Percentiles rank a stretch among this genome's conserved stretches.
Evolutionary conservation across 2,797 vertebrate species (phyloP).

Genomic region (Zalophus californianus): DNA sequence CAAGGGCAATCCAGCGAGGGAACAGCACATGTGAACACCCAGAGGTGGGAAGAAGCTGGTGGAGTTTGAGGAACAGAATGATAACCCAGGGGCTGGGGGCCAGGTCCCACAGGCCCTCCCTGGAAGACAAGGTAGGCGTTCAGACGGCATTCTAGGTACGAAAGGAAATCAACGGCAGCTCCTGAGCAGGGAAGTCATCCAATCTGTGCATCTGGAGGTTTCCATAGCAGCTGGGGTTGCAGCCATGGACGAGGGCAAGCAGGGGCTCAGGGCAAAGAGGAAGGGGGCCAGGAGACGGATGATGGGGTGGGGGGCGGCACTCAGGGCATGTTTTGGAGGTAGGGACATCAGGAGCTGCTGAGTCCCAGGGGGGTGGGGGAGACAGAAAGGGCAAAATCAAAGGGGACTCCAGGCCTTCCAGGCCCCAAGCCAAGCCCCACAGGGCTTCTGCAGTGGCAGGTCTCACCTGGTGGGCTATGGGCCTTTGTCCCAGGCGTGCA

Average conservation of each 20-base stretch:
- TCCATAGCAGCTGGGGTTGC: accelerated
- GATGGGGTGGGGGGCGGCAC: too few relatives aligned
- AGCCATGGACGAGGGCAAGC: background rate
- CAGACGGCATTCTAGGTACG: background rate
- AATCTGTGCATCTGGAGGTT: accelerated
- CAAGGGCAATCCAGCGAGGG: background rate
- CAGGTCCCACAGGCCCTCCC: background rate
- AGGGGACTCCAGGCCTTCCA: background rate
- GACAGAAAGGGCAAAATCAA: background rate
- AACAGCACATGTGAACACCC: background rate
- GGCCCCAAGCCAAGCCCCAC: background rate
- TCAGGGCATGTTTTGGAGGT: background rate
- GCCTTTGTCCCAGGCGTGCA: background rate
- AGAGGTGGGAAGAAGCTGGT: background rate
- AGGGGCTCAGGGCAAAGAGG: background rate
- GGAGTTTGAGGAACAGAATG: background rate
- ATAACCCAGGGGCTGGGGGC: background rate
- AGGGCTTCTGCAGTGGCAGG: accelerated
- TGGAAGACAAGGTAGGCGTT: background rate
- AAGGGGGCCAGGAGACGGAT: accelerated
- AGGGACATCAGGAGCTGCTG: background rate
- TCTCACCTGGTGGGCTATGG: background rate
- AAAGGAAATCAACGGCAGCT: background rate
- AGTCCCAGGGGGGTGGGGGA: accelerated
- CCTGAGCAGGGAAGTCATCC: background rate